These are phyloP conservation scores for Ricordea florida DNA, from an alignment of 92 coral and sea anemone genomes.

Conservation along the genomic window DNA sequence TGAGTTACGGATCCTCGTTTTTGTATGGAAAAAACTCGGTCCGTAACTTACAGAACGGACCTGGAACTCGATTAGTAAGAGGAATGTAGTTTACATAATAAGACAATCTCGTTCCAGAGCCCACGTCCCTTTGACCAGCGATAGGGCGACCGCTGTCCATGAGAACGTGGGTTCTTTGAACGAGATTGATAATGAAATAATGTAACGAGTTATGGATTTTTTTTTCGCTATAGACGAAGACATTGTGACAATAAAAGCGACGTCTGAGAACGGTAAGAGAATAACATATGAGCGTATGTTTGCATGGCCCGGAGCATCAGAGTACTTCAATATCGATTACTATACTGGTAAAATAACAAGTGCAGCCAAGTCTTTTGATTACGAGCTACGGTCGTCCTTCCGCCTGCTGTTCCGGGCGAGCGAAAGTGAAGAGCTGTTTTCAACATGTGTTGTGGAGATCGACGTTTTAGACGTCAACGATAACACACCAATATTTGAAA, in stretches of 20 bases:
- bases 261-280: conserved; percentile 20
- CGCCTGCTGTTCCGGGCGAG: conserved; percentile 73
- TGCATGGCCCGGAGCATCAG: conserved; percentile 21
- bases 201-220: too few relatives aligned
- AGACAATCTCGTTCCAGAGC: too few relatives aligned
- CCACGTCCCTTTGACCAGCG: too few relatives aligned
- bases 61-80: too few relatives aligned
- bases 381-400: conserved; percentile 29
- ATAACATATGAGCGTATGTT: conserved; percentile 21
- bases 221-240: not conserved
- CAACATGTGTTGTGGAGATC: conserved; percentile 70
- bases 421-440: conserved; percentile 53
- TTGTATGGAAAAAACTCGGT: too few relatives aligned
- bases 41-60: too few relatives aligned
- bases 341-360: conserved; percentile 53
- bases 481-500: conserved; percentile 73
- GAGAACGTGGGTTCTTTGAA: too few relatives aligned
- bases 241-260: conserved; percentile 34
- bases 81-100: too few relatives aligned
- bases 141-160: too few relatives aligned
- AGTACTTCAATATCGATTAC: conserved; percentile 39
- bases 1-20: too few relatives aligned
- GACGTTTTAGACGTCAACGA: conserved; percentile 78
- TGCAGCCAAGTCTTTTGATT: conserved; percentile 34
- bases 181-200: too few relatives aligned